Percentiles rank a stretch among this genome's conserved stretches.
phyloP scores from a whole-genome alignment of 2,113 vertebrate species.

The Hoplias malabaricus region DNA sequence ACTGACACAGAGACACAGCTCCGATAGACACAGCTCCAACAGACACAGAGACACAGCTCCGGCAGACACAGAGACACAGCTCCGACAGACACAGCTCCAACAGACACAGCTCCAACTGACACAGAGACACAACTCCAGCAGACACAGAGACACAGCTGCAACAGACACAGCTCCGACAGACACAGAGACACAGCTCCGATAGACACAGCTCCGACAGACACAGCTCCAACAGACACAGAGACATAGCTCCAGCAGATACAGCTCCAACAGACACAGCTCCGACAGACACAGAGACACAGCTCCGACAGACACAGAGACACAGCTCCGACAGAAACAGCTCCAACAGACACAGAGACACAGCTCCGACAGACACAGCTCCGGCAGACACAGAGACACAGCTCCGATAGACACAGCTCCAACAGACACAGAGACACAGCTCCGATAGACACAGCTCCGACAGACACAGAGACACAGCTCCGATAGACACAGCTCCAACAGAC shows the following conservation, averaged over 20 bases:
- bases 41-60: no score
- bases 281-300: neutral
- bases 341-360: neutral
- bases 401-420: no score
- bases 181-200: neutral
- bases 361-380: neutral
- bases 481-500: neutral
- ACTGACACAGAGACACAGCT: no score
- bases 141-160: no score
- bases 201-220: no score
- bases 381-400: neutral
- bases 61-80: neutral
- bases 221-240: neutral
- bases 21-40: neutral
- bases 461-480: neutral
- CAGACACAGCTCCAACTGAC: neutral
- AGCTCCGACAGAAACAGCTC: no score
- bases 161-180: no score
- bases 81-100: no score
- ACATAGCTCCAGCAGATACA: neutral
- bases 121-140: neutral
- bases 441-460: no score
- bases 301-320: no score
- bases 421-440: no score
- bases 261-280: no score